Evolutionary conservation across 23 tunicate genomes (phyloP), one percentile per base, ranked within the genome.

Genomic region (Botrylloides violaceus): DNA sequence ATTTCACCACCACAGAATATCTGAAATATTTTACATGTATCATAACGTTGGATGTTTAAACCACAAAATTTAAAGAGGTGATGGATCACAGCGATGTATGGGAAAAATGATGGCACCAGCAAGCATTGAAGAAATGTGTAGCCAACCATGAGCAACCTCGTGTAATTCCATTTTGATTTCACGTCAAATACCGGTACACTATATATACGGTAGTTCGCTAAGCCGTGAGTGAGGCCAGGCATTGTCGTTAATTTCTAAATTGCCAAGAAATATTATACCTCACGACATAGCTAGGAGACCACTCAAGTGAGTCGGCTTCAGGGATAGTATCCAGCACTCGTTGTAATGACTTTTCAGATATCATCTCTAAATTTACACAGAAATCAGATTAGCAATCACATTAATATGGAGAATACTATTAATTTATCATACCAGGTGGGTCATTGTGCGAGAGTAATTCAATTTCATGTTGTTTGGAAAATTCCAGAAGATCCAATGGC

Each of bases 371-470:
- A 15, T 7, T 43, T 9, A 21, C 24, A 18, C n/a, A 60, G 22
- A 60, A 21, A 9, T 22, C 21, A 60, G 22, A 18, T 21, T 18
- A 19, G 65, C 20, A 18, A 18, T 62, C 59, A n/a, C n/a, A n/a
- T n/a, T n/a, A n/a, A n/a, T n/a, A n/a, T n/a, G n/a, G n/a, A n/a
- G n/a, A n/a, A n/a, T n/a, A n/a, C n/a, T n/a, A n/a, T n/a, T n/a
- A n/a, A n/a, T n/a, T n/a, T n/a, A n/a, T n/a, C n/a, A 6, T 55
- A 90, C 97, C 90, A 64, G 89, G 81, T 5, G 84, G 68, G 36
- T 90, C 97, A 36, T 83, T 83, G 85, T 90, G 97, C 2, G 97
- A 78, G n/a, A 90, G 80, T 15, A 90, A 73, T 33, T 90, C 91
- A 19, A 90, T 66, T 39, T 62, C 71, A 23, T 78, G 49, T 55